Evolutionary conservation across 2,888 invertebrate species (phyloP).

Genomic region (Perizoma affinitatum): DNA sequence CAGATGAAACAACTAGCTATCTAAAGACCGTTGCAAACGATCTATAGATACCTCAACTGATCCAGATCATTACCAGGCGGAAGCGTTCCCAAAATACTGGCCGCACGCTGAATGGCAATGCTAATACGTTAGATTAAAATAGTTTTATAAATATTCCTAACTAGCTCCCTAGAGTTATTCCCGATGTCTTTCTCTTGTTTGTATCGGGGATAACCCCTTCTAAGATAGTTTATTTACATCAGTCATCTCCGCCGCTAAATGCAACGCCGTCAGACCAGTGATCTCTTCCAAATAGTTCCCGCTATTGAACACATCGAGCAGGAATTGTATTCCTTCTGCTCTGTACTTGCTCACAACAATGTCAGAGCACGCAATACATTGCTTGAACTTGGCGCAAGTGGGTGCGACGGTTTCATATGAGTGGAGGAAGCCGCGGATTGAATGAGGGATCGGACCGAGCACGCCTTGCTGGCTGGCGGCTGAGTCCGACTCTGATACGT

Average conservation of each 20-base stretch:
- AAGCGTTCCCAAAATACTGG: no score
- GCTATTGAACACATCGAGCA: slow-evolving; percentile 91
- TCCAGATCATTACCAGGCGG: no score
- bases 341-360: slow-evolving; percentile 63
- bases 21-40: no score
- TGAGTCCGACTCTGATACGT: slow-evolving; percentile 60
- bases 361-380: slow-evolving; percentile 96
- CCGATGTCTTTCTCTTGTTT: no score
- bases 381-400: slow-evolving; percentile 92
- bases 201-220: no score
- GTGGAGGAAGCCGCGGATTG: slow-evolving; percentile 95
- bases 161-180: no score
- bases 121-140: no score
- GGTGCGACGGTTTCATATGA: slow-evolving; percentile 92
- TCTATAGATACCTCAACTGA: no score
- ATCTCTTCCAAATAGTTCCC: slow-evolving; percentile 93
- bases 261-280: slow-evolving; percentile 89
- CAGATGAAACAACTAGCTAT: no score
- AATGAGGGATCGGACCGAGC: slow-evolving; percentile 95
- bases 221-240: slow-evolving; percentile 68
- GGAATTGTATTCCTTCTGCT: slow-evolving; percentile 87
- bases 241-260: slow-evolving; percentile 84
- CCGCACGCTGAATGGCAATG: no score
- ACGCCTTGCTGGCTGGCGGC: slow-evolving; percentile 81
- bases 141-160: no score